Conservation (phyloP, 2,113 vertebrate genomes). For the Mugil cephalus region DNA sequence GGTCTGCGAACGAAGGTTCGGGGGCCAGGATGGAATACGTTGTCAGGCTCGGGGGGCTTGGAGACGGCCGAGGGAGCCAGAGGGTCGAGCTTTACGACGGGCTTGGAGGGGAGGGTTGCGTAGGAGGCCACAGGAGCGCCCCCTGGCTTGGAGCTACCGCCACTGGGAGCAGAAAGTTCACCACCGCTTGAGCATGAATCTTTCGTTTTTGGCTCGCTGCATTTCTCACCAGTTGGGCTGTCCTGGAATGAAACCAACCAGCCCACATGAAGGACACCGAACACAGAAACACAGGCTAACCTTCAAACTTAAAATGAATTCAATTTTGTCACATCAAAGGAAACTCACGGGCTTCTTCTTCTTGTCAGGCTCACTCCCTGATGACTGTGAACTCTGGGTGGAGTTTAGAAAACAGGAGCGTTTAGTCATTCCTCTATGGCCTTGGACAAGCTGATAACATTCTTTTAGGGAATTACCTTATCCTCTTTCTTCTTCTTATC, state of each 20-base stretch:
- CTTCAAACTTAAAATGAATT: not conserved
- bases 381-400: conserved; percentile 25
- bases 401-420: not conserved
- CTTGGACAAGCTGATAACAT: not conserved
- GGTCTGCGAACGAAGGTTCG: conserved; percentile 18
- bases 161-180: not conserved
- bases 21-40: not conserved
- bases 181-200: not conserved
- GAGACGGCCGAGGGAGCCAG: not conserved
- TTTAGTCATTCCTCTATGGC: not conserved
- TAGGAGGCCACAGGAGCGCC: not conserved
- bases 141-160: conserved; percentile 21
- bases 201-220: conserved; percentile 1
- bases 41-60: not conserved
- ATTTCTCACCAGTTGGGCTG: not conserved
- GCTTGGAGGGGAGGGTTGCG: conserved; percentile 47
- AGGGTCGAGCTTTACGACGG: conserved; percentile 49
- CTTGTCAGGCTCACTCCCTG: conserved; percentile 51
- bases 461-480: conserved; percentile 12
- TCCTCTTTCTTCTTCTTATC: conserved; percentile 50
- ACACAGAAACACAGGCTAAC: not conserved
- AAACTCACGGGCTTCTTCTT: conserved; percentile 42
- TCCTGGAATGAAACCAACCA: conserved; percentile 40
- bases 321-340: not conserved
- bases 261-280: not conserved